Evolutionary conservation across 1,140 invertebrate genomes (phyloP).

Genomic region (Drosophila sucinea): DNA sequence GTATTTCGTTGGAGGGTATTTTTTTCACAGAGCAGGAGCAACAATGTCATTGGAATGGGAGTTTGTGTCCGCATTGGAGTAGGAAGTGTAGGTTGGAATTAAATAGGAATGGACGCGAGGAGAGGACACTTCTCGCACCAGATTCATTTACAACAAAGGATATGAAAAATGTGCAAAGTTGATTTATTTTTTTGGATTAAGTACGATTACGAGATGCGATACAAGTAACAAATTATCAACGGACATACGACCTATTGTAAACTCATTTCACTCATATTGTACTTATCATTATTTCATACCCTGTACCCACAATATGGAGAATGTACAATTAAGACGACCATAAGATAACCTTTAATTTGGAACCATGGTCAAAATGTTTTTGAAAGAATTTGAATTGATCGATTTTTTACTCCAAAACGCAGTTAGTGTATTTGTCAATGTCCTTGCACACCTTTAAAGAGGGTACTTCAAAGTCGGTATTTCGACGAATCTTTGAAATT

Average conservation of each 20-base stretch:
- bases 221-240: slow-evolving; percentile 3
- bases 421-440: too few species aligned
- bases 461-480: background rate
- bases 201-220: background rate
- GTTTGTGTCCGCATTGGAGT: background rate
- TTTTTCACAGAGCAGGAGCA: background rate
- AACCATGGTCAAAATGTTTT: too few species aligned
- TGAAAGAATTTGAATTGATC: too few species aligned
- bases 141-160: slow-evolving; percentile 2
- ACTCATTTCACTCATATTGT: background rate
- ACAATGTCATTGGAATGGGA: background rate
- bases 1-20: slow-evolving; percentile 27
- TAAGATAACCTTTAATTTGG: too few species aligned
- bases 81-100: background rate
- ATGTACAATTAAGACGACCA: too few species aligned
- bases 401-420: too few species aligned
- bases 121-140: background rate
- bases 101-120: background rate
- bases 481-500: slow-evolving; percentile 9
- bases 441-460: too few species aligned
- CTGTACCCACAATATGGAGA: too few species aligned
- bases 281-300: background rate
- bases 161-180: background rate
- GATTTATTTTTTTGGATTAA: slow-evolving; percentile 6
- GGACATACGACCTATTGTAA: background rate